Evolutionary conservation across 2,113 vertebrate genomes (phyloP).

Genomic region (Ranitomeya variabilis): DNA sequence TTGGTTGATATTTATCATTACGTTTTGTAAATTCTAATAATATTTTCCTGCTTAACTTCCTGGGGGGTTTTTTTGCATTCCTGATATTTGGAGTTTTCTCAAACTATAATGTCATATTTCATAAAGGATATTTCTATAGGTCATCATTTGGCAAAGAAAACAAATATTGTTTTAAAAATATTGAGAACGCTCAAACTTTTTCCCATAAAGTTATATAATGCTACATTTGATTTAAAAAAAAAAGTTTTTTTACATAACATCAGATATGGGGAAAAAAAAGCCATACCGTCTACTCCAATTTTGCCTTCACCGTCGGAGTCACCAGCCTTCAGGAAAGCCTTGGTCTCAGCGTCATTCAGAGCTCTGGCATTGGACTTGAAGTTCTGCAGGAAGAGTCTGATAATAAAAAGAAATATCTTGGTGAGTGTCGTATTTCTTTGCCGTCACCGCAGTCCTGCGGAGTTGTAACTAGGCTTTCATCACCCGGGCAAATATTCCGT

Average conservation of each 20-base stretch:
- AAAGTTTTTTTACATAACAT: too few species aligned
- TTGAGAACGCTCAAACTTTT: too few species aligned
- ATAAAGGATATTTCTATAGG: not conserved
- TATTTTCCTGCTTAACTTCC: too few species aligned
- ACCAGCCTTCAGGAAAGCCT: constrained; percentile 72
- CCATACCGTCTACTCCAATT: constrained; percentile 77
- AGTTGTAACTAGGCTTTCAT: not conserved
- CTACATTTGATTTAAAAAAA: too few species aligned
- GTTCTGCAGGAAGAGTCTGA: constrained; percentile 79
- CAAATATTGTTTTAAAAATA: not conserved
- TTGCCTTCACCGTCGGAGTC: constrained; percentile 80
- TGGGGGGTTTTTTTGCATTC: not conserved
- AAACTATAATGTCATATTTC: not conserved
- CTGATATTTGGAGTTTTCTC: not conserved
- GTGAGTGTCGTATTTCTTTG: not conserved
- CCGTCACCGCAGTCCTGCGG: too few species aligned
- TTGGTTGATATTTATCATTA: not conserved
- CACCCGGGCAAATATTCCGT: not conserved
- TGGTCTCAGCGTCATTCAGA: constrained; percentile 75
- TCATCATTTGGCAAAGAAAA: not conserved
- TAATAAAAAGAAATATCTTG: not conserved
- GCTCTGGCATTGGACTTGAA: constrained; percentile 72
- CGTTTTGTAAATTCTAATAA: not conserved
- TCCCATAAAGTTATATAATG: too few species aligned
- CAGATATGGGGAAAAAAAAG: not conserved